Conservation (phyloP, 1,140 invertebrate species). For the Zaprionus inermis region DNA sequence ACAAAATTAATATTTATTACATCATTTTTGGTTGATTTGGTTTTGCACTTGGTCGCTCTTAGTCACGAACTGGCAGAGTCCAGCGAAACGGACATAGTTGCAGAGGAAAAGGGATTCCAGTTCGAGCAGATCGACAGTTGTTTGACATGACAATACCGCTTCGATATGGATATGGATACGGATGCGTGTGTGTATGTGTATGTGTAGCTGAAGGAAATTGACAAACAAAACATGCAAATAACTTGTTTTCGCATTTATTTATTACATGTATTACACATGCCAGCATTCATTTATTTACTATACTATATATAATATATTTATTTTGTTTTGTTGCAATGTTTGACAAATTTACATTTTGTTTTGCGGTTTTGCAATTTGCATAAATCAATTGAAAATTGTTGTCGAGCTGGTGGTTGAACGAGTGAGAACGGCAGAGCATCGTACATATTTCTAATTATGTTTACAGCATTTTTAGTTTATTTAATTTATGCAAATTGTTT, state of each 20-base stretch:
- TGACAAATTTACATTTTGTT: slow-evolving; percentile 66
- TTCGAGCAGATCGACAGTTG: slow-evolving; percentile 5
- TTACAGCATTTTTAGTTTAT: slow-evolving; percentile 68
- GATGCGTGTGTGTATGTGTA: not conserved
- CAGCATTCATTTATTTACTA: slow-evolving; percentile 65
- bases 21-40: slow-evolving; percentile 76
- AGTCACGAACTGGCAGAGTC: slow-evolving; percentile 26
- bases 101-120: not conserved
- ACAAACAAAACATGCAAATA: slow-evolving; percentile 64
- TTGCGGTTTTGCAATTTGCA: slow-evolving; percentile 73
- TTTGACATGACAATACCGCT: not conserved
- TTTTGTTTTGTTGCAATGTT: slow-evolving; percentile 36
- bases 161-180: slow-evolving; percentile 33
- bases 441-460: slow-evolving; percentile 81
- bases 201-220: slow-evolving; percentile 31
- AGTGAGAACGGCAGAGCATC: slow-evolving; percentile 1
- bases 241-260: slow-evolving; percentile 49
- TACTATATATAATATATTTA: slow-evolving; percentile 9
- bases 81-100: slow-evolving; percentile 15
- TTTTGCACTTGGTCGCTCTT: slow-evolving; percentile 69
- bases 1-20: slow-evolving; percentile 73
- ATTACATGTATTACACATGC: slow-evolving; percentile 29
- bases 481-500: slow-evolving; percentile 76
- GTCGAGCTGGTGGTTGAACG: not conserved
- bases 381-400: slow-evolving; percentile 74